These are phyloP conservation scores for Strix aluco DNA, from an alignment of 2,113 vertebrate species.

Conservation along the genomic window DNA sequence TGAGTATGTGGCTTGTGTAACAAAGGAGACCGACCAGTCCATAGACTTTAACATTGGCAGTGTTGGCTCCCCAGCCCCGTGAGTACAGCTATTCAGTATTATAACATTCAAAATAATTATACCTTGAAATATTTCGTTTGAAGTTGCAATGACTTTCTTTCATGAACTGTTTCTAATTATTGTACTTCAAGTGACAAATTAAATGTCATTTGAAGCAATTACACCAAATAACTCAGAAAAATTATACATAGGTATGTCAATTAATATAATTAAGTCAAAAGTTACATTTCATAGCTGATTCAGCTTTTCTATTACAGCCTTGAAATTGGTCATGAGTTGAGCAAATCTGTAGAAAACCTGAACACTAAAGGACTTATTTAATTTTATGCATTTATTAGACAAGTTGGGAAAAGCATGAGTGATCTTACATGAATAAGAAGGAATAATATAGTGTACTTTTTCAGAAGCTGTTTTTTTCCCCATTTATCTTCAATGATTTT, in stretches of 20 bases:
- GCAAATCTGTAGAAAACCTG: conserved; percentile 12
- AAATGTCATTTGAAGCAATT: conserved; percentile 79
- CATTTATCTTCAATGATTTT: conserved; percentile 9
- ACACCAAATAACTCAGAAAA: conserved; percentile 73
- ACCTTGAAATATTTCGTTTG: conserved; percentile 72
- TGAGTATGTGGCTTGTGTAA: background rate
- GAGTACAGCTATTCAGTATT: conserved; percentile 26
- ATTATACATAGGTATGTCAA: conserved; percentile 72
- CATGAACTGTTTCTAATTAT: conserved; percentile 77
- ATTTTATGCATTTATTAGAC: conserved; percentile 9
- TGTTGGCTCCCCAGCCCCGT: background rate
- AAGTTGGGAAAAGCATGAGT: background rate
- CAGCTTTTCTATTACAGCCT: conserved; percentile 49
- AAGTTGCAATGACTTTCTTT: conserved; percentile 74
- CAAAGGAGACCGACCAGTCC: background rate
- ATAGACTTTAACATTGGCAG: background rate
- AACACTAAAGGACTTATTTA: background rate
- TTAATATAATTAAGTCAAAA: conserved; percentile 76
- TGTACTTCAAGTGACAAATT: conserved; percentile 78
- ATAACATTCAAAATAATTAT: conserved; percentile 73
- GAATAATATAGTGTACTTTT: background rate
- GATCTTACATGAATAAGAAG: background rate
- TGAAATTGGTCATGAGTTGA: conserved; percentile 32
- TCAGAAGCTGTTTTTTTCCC: background rate
- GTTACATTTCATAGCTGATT: conserved; percentile 61